phyloP scores from a whole-genome alignment of 2,888 invertebrate species.

The Junonia oenone region DNA sequence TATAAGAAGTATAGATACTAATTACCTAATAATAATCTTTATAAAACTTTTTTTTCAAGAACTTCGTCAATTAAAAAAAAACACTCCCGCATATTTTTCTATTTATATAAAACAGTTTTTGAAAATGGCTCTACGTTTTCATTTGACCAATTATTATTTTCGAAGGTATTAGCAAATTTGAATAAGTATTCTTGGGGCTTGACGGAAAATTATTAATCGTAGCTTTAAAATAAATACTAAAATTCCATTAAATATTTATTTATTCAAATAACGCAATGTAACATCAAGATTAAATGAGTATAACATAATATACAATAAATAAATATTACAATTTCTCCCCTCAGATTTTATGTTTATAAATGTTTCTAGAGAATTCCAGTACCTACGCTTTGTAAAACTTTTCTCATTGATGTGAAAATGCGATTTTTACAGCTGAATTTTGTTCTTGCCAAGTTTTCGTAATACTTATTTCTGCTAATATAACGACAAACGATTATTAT shows the following conservation, averaged over 20 bases:
- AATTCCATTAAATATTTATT: background rate
- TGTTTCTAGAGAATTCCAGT: constrained; percentile 30
- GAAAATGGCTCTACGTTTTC: no score
- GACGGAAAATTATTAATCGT: background rate
- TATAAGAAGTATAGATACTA: no score
- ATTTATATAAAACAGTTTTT: no score
- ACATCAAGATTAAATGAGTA: background rate
- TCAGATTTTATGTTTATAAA: constrained; percentile 23
- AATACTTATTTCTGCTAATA: constrained; percentile 25
- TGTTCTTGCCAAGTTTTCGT: constrained; percentile 23
- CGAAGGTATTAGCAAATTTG: no score
- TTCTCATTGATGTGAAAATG: constrained; percentile 36
- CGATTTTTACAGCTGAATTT: constrained; percentile 19
- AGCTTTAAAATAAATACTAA: background rate
- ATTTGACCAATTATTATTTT: no score
- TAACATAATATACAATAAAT: background rate
- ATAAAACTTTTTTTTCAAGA: no score
- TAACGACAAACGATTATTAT: background rate
- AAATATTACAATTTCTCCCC: constrained; percentile 14
- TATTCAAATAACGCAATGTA: background rate
- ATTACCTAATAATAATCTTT: no score
- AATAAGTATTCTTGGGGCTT: background rate
- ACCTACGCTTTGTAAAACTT: constrained; percentile 43
- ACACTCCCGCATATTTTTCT: no score
- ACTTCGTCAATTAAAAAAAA: no score